Percentiles rank a stretch among this genome's conserved stretches.
Evolutionary conservation across 2,888 invertebrate species (phyloP).

Genomic region (Amaurobius ferox): DNA sequence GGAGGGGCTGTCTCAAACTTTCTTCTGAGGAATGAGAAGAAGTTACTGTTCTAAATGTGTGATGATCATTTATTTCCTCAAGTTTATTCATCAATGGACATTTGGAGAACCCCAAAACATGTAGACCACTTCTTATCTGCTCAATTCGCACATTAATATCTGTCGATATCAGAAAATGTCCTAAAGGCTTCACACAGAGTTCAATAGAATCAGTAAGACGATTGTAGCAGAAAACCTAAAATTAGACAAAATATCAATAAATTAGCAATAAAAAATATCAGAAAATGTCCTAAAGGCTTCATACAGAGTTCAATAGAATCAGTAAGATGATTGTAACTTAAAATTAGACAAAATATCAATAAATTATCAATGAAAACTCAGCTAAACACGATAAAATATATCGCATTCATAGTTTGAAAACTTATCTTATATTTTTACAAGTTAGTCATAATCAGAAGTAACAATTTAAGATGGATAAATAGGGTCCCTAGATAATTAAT

Average conservation of each 20-base stretch:
- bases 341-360: too few relatives aligned
- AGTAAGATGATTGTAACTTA: conserved; percentile 31
- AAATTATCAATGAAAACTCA: too few relatives aligned
- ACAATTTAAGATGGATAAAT: too few relatives aligned
- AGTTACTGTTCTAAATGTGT: neutral
- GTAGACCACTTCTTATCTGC: conserved; percentile 19
- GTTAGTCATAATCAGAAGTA: too few relatives aligned
- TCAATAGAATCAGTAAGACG: conserved; percentile 38
- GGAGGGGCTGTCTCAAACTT: neutral
- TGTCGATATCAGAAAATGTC: conserved; percentile 43
- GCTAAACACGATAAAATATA: too few relatives aligned
- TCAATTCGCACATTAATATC: conserved; percentile 48
- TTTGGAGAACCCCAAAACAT: conserved; percentile 20
- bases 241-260: neutral
- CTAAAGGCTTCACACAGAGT: conserved; percentile 46
- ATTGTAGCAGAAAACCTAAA: conserved; percentile 54
- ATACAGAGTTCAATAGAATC: conserved; percentile 62
- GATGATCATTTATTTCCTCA: neutral
- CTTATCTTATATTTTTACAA: too few relatives aligned
- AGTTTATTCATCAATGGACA: conserved; percentile 17
- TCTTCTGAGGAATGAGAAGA: neutral
- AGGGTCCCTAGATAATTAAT: too few relatives aligned
- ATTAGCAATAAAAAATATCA: neutral
- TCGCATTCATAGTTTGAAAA: too few relatives aligned
- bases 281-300: conserved; percentile 53